A percentile compares a stretch with the other conserved stretches of the same genome.
phyloP scores from a whole-genome alignment of 2,888 invertebrate species.

The Lycaena phlaeas region DNA sequence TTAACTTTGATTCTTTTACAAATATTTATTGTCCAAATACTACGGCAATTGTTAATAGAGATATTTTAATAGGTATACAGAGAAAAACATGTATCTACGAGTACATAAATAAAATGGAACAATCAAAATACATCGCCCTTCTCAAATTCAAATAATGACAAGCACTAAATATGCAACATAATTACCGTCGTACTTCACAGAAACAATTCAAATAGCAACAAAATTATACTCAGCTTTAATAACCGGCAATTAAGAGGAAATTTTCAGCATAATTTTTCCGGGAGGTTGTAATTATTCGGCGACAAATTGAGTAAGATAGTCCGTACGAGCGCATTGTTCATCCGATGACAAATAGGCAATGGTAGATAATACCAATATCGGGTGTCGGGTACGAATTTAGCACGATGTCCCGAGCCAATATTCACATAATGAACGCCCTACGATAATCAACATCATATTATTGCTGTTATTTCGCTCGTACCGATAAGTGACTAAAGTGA shows the following conservation, averaged over 20 bases:
- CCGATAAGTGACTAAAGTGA: too few species aligned
- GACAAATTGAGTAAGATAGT: slow-evolving; percentile 61
- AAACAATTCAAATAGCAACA: slow-evolving; percentile 9
- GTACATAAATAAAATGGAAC: too few species aligned
- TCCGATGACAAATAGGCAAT: slow-evolving; percentile 62
- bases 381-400: slow-evolving; percentile 62
- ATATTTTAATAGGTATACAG: too few species aligned
- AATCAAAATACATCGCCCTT: too few species aligned
- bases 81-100: too few species aligned
- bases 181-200: slow-evolving; percentile 3
- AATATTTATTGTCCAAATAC: too few species aligned
- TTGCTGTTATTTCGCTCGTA: slow-evolving; percentile 11
- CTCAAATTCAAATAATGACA: neutral
- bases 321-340: slow-evolving; percentile 55
- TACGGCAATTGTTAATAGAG: too few species aligned
- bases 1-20: too few species aligned
- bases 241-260: slow-evolving; percentile 15
- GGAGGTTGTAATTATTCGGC: slow-evolving; percentile 34
- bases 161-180: slow-evolving; percentile 5
- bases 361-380: slow-evolving; percentile 69
- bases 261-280: slow-evolving; percentile 29
- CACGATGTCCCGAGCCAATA: slow-evolving; percentile 64
- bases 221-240: slow-evolving; percentile 10
- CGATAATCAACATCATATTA: slow-evolving; percentile 20
- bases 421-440: slow-evolving; percentile 55